phyloP scores from a whole-genome alignment of 2,888 invertebrate genomes.

The Diploptera punctata region DNA sequence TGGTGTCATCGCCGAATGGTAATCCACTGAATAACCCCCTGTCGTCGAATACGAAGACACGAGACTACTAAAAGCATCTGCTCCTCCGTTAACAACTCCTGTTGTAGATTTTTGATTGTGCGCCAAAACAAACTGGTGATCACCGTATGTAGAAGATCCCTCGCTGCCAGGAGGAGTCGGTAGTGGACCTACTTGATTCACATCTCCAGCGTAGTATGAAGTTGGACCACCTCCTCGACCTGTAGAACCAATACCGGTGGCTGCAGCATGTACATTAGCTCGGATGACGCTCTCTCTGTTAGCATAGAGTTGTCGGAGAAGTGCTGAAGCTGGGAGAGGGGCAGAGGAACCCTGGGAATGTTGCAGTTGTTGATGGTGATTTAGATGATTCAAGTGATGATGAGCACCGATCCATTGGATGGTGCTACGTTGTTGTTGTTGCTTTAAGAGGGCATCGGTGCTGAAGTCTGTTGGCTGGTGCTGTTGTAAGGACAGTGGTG shows the following conservation, averaged over 20 bases:
- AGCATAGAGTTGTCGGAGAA: slow-evolving; percentile 88
- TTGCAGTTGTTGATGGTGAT: slow-evolving; percentile 51
- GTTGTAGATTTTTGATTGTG: slow-evolving; percentile 52
- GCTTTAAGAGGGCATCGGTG: slow-evolving; percentile 82
- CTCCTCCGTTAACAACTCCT: slow-evolving; percentile 41
- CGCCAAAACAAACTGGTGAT: slow-evolving; percentile 62
- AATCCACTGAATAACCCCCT: slow-evolving; percentile 70
- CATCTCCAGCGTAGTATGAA: slow-evolving; percentile 56
- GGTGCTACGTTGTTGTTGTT: slow-evolving; percentile 78
- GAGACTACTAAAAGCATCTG: slow-evolving; percentile 65
- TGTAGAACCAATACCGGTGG: slow-evolving; percentile 43
- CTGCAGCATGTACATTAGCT: slow-evolving; percentile 71
- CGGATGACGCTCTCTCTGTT: slow-evolving; percentile 95
- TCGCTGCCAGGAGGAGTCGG: slow-evolving; percentile 93
- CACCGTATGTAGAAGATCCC: slow-evolving; percentile 74
- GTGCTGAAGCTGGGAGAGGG: slow-evolving; percentile 84
- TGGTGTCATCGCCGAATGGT: slow-evolving; percentile 95
- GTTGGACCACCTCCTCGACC: slow-evolving; percentile 52
- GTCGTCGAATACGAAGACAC: slow-evolving; percentile 62
- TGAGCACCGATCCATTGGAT: slow-evolving; percentile 95
- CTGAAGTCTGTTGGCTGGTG: slow-evolving; percentile 87
- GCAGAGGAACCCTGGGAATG: slow-evolving; percentile 47
- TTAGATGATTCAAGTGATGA: slow-evolving; percentile 65
- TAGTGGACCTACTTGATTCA: slow-evolving; percentile 71
- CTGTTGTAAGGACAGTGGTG: slow-evolving; percentile 60